phyloP scores from a whole-genome alignment of 1,140 invertebrate genomes.

The Drosophila pectinifera region DNA sequence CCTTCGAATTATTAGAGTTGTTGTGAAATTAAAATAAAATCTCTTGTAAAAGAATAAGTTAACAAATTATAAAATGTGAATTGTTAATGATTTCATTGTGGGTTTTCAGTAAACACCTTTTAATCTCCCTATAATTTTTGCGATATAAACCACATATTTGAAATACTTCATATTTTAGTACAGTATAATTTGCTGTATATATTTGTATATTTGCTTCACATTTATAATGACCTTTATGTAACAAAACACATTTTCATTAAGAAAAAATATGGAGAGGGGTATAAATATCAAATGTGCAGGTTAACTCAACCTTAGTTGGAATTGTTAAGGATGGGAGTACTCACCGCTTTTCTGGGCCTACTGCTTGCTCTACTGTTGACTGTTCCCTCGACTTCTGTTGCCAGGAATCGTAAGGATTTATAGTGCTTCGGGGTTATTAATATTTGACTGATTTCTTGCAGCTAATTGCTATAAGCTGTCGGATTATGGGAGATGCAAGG shows the following conservation, averaged over 20 bases:
- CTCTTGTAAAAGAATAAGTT: no score
- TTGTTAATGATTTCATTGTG: no score
- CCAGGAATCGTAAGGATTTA: neutral
- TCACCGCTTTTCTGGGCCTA: neutral
- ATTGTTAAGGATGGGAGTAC: neutral
- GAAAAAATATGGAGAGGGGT: neutral
- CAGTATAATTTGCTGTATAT: no score
- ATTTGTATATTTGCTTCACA: neutral
- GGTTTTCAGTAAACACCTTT: no score
- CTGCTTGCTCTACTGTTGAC: neutral
- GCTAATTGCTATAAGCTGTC: neutral
- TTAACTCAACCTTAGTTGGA: neutral
- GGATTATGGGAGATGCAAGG: neutral
- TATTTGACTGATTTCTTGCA: neutral
- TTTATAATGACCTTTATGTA: neutral
- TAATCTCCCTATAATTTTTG: no score
- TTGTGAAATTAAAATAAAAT: no score
- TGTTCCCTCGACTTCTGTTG: neutral
- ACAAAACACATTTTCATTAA: constrained; percentile 15
- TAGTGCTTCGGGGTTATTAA: no score
- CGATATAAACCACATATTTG: no score
- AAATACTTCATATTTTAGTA: no score
- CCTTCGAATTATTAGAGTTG: no score
- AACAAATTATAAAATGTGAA: no score
- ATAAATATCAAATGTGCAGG: neutral